Conservation (phyloP, 2,113 vertebrate species). For the Aepyceros melampus region DNA sequence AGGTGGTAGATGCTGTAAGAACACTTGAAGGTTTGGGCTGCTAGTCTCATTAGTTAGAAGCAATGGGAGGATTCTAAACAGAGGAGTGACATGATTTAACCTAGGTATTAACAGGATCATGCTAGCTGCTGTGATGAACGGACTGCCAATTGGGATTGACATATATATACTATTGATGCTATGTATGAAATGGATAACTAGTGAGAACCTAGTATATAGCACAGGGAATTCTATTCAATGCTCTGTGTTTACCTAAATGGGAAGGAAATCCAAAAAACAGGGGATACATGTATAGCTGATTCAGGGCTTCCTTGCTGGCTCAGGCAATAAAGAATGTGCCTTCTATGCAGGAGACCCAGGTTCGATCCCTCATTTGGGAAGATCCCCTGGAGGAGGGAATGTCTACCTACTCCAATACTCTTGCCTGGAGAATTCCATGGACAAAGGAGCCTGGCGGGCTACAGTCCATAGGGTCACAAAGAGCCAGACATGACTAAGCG, state of each 20-base stretch:
- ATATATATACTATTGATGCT: background rate
- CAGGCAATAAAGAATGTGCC: background rate
- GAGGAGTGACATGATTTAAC: background rate
- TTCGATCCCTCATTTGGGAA: background rate
- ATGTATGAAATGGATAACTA: background rate
- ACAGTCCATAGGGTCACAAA: background rate
- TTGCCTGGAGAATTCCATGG: background rate
- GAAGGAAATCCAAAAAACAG: background rate
- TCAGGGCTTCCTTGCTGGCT: background rate
- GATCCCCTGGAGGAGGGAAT: background rate
- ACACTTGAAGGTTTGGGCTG: background rate
- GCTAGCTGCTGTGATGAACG: background rate
- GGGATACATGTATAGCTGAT: background rate
- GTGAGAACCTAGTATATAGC: background rate
- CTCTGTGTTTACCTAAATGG: background rate
- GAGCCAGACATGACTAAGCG: fast-evolving
- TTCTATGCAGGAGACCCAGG: background rate
- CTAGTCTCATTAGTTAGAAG: background rate
- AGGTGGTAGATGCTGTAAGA: background rate
- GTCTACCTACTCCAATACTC: background rate
- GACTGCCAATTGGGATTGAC: background rate
- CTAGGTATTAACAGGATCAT: background rate
- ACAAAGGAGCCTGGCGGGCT: fast-evolving
- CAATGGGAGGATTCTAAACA: background rate
- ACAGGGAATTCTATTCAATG: background rate